A percentile compares a stretch with the other conserved stretches of the same genome.
Conservation (phyloP, 2,888 invertebrate species). For the Notodonta dromedarius region DNA sequence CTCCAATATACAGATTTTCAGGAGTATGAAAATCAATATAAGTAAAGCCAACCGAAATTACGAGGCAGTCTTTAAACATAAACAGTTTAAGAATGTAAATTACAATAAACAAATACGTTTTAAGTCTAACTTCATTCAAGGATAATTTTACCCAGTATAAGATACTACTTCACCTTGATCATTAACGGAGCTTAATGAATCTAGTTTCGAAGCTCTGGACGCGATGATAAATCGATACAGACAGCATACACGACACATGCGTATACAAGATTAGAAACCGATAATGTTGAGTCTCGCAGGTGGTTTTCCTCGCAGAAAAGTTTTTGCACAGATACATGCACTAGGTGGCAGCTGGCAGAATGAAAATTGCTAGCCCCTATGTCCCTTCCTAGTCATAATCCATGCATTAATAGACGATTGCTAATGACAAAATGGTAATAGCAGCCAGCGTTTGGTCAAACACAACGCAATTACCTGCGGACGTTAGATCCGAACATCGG, state of each 20-base stretch:
- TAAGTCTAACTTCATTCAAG: not conserved
- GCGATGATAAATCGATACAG: constrained; percentile 10
- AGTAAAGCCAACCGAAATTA: too few species aligned
- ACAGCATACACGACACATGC: constrained; percentile 11
- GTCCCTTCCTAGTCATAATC: constrained; percentile 71
- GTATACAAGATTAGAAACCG: constrained; percentile 24
- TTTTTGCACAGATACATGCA: constrained; percentile 77
- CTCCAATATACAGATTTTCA: too few species aligned
- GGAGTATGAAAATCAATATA: too few species aligned
- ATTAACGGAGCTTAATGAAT: constrained; percentile 14
- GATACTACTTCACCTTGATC: not conserved
- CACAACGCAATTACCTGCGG: constrained; percentile 61
- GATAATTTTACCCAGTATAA: not conserved
- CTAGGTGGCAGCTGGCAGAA: constrained; percentile 63
- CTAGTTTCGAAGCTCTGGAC: constrained; percentile 20
- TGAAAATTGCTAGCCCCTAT: constrained; percentile 82
- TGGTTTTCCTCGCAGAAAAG: constrained; percentile 73
- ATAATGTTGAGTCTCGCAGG: constrained; percentile 63
- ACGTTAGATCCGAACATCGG: constrained; percentile 63
- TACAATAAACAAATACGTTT: too few species aligned
- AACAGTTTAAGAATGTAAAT: too few species aligned
- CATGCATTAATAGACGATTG: constrained; percentile 79
- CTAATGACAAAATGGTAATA: constrained; percentile 81
- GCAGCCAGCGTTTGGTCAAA: constrained; percentile 69
- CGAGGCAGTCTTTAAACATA: too few species aligned